Evolutionary conservation across 1,140 invertebrate genomes (phyloP).

Genomic region (Melipona quadrifasciata): DNA sequence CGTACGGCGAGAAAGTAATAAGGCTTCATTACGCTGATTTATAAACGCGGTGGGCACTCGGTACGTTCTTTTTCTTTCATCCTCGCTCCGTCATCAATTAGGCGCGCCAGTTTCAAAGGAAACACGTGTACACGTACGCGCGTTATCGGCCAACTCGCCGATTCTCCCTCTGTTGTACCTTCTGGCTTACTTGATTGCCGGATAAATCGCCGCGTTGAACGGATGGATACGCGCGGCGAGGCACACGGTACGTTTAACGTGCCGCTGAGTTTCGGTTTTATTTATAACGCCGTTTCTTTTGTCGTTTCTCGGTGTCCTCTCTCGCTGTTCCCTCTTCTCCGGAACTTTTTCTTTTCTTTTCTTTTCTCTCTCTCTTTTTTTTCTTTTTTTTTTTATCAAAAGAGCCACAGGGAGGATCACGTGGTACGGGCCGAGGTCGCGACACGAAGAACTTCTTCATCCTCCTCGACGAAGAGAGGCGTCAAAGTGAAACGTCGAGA

Average conservation of each 20-base stretch:
- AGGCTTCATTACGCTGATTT: background rate
- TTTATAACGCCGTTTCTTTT: conserved; percentile 56
- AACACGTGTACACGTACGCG: background rate
- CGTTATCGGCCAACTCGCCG: background rate
- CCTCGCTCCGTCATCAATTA: background rate
- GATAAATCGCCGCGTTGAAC: conserved; percentile 50
- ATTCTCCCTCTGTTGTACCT: background rate
- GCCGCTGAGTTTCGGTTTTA: conserved; percentile 50
- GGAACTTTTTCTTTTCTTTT: too few species aligned
- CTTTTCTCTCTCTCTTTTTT: too few species aligned
- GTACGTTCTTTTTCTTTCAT: background rate
- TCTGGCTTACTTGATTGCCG: conserved; percentile 31
- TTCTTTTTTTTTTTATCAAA: conserved; percentile 6
- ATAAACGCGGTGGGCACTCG: background rate
- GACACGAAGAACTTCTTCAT: conserved; percentile 6
- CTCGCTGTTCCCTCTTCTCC: background rate
- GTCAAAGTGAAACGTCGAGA: background rate
- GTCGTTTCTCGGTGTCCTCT: conserved; percentile 34
- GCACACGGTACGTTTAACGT: conserved; percentile 47
- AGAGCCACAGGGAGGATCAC: conserved; percentile 19
- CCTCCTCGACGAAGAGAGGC: background rate
- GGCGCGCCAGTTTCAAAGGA: background rate
- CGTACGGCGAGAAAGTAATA: background rate
- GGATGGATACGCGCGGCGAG: conserved; percentile 35
- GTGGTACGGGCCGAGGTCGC: conserved; percentile 30